phyloP scores from a whole-genome alignment of 2,888 invertebrate species.

The Carabus problematicus region DNA sequence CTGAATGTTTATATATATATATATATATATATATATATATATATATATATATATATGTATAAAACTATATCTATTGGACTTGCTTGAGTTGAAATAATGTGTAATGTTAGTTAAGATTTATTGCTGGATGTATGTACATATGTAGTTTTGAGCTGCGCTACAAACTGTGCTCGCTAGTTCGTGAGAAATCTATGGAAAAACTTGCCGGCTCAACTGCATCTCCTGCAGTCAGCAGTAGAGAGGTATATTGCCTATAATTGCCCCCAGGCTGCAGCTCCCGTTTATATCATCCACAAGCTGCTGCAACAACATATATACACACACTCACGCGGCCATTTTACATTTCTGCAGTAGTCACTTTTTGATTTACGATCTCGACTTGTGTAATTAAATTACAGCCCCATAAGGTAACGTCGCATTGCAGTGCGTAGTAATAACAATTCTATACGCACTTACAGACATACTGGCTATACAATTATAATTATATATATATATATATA shows the following conservation, averaged over 20 bases:
- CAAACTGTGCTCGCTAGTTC: too few relatives aligned
- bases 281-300: slow-evolving; percentile 27
- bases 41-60: too few relatives aligned
- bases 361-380: slow-evolving; percentile 6
- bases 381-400: slow-evolving; percentile 9
- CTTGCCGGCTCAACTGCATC: slow-evolving; percentile 11
- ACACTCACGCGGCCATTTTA: slow-evolving; percentile 10
- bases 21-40: too few relatives aligned
- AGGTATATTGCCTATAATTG: slow-evolving; percentile 35
- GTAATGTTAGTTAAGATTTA: too few relatives aligned
- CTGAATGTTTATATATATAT: too few relatives aligned
- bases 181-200: slow-evolving; percentile 30
- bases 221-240: background rate
- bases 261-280: slow-evolving; percentile 12
- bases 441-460: slow-evolving; percentile 2
- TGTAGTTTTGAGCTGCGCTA: too few relatives aligned
- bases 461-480: too few relatives aligned
- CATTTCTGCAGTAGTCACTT: background rate
- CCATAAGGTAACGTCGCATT: background rate
- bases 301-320: background rate
- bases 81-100: too few relatives aligned
- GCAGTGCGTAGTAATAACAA: slow-evolving; percentile 1
- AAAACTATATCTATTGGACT: too few relatives aligned
- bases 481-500: too few relatives aligned
- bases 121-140: too few relatives aligned